Evolutionary conservation across 2,113 vertebrate genomes (phyloP).

Genomic region (Nannobrachium achirus): DNA sequence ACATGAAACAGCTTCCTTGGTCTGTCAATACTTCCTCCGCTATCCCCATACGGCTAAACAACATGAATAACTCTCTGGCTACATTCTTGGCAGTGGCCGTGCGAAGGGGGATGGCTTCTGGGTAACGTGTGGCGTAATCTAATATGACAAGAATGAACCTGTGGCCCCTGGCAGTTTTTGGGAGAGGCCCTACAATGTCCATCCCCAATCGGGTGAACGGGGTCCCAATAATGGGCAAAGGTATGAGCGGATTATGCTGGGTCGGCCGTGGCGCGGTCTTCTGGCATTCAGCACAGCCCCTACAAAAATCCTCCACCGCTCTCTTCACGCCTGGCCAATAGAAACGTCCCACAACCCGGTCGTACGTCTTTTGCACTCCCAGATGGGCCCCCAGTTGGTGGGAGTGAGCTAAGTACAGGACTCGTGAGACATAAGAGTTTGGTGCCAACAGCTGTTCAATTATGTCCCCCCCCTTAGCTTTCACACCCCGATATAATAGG

Average conservation of each 20-base stretch:
- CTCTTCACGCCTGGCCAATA: background rate
- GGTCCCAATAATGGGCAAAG: background rate
- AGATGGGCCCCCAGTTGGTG: background rate
- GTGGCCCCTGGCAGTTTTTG: background rate
- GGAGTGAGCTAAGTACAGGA: background rate
- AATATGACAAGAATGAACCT: background rate
- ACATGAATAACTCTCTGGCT: background rate
- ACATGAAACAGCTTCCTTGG: no score
- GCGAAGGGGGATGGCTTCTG: background rate
- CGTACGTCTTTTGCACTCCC: slow-evolving; percentile 3
- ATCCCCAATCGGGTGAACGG: background rate
- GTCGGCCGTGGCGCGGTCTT: background rate
- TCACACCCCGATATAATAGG: background rate
- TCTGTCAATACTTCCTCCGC: background rate
- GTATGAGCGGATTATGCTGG: background rate
- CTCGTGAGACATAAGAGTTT: background rate
- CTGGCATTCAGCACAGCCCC: background rate
- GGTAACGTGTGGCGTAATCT: background rate
- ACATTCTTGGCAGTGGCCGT: background rate
- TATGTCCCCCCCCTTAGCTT: background rate
- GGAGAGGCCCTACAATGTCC: background rate
- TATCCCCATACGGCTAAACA: background rate
- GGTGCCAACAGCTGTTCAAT: background rate
- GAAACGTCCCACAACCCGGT: background rate
- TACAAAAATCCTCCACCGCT: background rate